Base-by-base conservation (phyloP, 2,797 vertebrate species). In the Staurois parvus region DNA sequence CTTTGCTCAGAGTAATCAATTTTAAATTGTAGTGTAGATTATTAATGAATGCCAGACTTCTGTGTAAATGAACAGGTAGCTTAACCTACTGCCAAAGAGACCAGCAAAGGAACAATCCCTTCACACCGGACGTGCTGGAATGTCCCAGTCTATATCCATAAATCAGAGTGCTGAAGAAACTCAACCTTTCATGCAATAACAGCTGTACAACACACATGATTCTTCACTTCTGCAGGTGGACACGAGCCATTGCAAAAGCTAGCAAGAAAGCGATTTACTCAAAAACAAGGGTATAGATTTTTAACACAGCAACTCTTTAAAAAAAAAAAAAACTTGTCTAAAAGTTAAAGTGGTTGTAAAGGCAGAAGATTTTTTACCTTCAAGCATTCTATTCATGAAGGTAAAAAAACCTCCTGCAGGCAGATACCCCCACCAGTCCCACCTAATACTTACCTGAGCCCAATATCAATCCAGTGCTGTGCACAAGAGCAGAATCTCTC, bases 11-110 rank as follows among this genome's bases (percentile, higher is more conserved):
- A 40, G 9, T 30, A 26, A 32, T 70, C 78, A 69, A n/a, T 34
- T 52, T 59, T 79, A 45, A 37, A 29, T 10, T 13, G 29, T 29
- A 30, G 32, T 37, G n/a, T 45, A 59, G 29, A 72, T 45, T 48
- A 48, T 34, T 52, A 69, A 56, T 81, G n/a, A 62, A 77, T 84
- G 29, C 30, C 74, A 77, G 62, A 68, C 42, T 30, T 68, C 26
- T 24, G 26, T 59, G 52, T 52, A 45, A 29, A 69, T 29, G 10
- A 70, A 42, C 3, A 40, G 66, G 82, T 59, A 70, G 45, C 74
- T 59, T 77, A 70, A 70, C 28, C 28, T 40, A 29, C 13, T 21
- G 30, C 82, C 66, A 48, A 37, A 8, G 42, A 37, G 30, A 56
- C 62, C 73, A 84, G 26, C n/a, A 67, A 17, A 29, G 30, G 48